phyloP scores from a whole-genome alignment of 2,113 vertebrate genomes.

The Eulemur macaco region DNA sequence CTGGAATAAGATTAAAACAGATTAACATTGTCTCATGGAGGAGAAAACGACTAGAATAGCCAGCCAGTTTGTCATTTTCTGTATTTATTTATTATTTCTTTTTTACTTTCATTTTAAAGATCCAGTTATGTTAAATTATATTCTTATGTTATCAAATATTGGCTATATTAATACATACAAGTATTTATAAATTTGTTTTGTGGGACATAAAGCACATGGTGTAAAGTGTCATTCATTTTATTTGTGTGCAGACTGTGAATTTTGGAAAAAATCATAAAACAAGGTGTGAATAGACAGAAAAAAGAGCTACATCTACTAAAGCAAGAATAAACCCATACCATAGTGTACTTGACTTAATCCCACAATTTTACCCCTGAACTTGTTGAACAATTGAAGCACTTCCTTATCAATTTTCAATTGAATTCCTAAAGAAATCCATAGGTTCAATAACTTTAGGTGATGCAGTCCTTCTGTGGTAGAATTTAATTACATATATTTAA shows the following conservation, averaged over 20 bases:
- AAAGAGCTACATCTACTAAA: not conserved
- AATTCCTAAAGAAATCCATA: slow-evolving; percentile 27
- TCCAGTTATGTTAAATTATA: not conserved
- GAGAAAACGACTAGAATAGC: not conserved
- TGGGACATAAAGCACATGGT: not conserved
- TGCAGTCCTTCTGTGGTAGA: not conserved
- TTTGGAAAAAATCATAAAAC: not conserved
- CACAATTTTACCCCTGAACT: not conserved
- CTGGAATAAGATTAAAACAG: slow-evolving; percentile 42
- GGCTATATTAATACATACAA: not conserved
- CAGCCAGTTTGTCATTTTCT: not conserved
- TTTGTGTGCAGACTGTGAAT: not conserved
- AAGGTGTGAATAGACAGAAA: not conserved
- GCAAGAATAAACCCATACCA: not conserved
- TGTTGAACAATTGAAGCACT: slow-evolving; percentile 12
- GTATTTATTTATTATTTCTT: not conserved
- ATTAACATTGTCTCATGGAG: slow-evolving; percentile 1
- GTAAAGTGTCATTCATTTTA: not conserved
- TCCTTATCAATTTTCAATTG: slow-evolving; percentile 17
- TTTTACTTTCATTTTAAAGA: slow-evolving; percentile 1
- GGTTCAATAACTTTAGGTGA: not conserved
- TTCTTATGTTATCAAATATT: not conserved
- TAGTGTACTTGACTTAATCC: slow-evolving; percentile 15
- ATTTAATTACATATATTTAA: slow-evolving; percentile 23
- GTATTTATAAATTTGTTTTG: slow-evolving; percentile 40